Conservation (phyloP, 2,888 invertebrate species). For the Meteorus colon region DNA sequence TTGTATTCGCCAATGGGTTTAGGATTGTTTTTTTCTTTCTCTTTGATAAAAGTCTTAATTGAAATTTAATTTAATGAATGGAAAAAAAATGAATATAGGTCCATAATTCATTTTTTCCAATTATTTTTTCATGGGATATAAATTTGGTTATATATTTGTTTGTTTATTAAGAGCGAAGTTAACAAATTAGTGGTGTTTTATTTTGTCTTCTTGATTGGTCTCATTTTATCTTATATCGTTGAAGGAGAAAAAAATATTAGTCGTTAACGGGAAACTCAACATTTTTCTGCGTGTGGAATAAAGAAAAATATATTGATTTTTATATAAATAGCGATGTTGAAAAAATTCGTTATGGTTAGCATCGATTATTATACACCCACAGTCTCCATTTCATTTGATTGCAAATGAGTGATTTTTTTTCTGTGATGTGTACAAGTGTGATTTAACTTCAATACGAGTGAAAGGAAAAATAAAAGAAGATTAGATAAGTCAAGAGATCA, state of each 20-base stretch:
- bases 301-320: background rate
- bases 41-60: background rate
- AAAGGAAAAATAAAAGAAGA: background rate
- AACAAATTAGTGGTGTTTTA: too few species aligned
- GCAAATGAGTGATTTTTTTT: conserved; percentile 31
- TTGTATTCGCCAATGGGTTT: too few species aligned
- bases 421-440: conserved; percentile 33
- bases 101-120: too few species aligned
- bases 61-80: too few species aligned
- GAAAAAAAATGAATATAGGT: too few species aligned
- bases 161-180: too few species aligned
- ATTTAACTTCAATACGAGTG: conserved; percentile 19
- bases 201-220: background rate
- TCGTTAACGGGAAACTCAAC: background rate
- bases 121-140: too few species aligned
- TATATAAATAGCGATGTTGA: background rate
- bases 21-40: conserved; percentile 36
- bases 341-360: background rate
- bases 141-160: too few species aligned
- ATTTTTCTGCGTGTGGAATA: background rate
- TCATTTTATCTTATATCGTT: background rate
- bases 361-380: background rate
- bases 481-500: background rate
- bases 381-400: background rate
- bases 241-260: background rate